phyloP scores from a whole-genome alignment of 2,888 invertebrate genomes.

The Fragum sueziense region DNA sequence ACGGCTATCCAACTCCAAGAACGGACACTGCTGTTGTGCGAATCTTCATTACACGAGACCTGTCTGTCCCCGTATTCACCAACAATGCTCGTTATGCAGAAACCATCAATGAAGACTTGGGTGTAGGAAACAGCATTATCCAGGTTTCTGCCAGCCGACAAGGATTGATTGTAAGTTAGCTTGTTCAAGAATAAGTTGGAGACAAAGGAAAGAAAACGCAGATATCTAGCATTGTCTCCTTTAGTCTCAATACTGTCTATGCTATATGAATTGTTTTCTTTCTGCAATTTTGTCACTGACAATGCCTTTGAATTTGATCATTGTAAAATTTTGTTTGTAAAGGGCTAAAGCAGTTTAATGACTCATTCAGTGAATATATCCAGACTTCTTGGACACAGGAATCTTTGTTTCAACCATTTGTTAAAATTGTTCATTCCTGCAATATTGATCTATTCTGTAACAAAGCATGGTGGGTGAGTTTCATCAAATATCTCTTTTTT shows the following conservation, averaged over 20 bases:
- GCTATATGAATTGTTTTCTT: no score
- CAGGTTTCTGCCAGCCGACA: constrained; percentile 64
- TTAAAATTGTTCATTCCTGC: no score
- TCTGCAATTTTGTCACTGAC: background rate
- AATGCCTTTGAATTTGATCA: background rate
- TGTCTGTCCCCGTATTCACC: constrained; percentile 64
- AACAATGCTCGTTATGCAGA: constrained; percentile 64
- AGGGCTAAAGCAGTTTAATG: no score
- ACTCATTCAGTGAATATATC: no score
- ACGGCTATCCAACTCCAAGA: constrained; percentile 67
- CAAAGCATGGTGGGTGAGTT: no score
- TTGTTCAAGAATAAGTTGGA: background rate
- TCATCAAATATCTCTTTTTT: no score
- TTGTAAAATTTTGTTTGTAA: background rate
- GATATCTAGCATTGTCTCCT: background rate
- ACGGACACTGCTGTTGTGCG: constrained; percentile 65
- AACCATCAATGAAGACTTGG: constrained; percentile 71
- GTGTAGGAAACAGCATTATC: constrained; percentile 61
- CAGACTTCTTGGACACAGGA: no score
- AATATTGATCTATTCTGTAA: no score
- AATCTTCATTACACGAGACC: constrained; percentile 66
- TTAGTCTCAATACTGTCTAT: background rate
- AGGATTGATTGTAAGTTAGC: constrained; percentile 56
- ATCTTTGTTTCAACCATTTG: no score
- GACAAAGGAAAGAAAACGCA: background rate